Conservation (phyloP, 2,113 vertebrate species). For the Vulpes vulpes region DNA sequence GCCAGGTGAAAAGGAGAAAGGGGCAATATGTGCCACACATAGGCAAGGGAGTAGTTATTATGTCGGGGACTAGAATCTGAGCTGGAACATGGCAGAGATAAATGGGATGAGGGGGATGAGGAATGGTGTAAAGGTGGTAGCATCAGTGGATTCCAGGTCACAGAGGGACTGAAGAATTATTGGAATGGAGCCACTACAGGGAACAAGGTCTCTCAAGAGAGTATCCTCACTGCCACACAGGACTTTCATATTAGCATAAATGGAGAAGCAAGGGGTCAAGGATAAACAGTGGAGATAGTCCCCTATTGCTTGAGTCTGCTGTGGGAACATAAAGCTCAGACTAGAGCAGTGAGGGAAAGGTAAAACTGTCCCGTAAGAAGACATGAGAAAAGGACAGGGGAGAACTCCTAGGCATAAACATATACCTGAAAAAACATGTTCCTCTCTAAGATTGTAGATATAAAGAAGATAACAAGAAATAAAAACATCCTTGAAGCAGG, state of each 20-base stretch:
- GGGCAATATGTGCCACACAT: neutral
- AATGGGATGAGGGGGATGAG: neutral
- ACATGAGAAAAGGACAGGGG: neutral
- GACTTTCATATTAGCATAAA: neutral
- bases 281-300: neutral
- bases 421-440: neutral
- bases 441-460: neutral
- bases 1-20: neutral
- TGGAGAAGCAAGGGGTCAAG: slow-evolving; percentile 25
- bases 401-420: neutral
- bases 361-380: neutral
- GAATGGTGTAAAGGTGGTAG: neutral
- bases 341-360: neutral
- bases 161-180: neutral
- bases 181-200: neutral
- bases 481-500: neutral
- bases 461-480: neutral
- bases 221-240: neutral
- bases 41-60: neutral
- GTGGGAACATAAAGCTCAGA: neutral
- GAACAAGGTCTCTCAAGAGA: neutral
- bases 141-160: neutral
- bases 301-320: neutral
- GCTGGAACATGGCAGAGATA: neutral
- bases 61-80: neutral